Base-by-base conservation (phyloP, 1,140 invertebrate genomes). In the Mactra quadrangularis region DNA sequence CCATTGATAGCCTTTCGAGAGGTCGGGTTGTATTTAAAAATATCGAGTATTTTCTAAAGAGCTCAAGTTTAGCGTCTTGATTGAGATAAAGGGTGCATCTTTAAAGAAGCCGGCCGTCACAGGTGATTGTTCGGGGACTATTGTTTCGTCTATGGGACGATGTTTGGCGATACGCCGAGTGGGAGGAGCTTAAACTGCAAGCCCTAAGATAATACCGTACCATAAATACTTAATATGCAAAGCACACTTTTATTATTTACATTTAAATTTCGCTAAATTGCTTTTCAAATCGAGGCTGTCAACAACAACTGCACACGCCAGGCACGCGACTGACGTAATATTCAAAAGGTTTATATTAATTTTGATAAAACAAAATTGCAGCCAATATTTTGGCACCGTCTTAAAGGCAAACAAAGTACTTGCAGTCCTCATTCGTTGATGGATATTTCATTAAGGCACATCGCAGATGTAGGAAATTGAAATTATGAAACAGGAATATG, bases 381-480 rank as follows among this genome's bases (percentile, higher is more conserved):
- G 85, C 81, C 53, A 79, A 86, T 22, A 83, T 62, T 60, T 86
- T 83, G 76, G 78, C 33, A 81, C 62, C 57, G 83, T 83, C 31
- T 72, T 78, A 57, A 72, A 53, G 41, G 57, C 47, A 50, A 72
- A 60, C 53, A 60, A 52, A 66, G 52, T 55, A 19, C 0, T 41
- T 41, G 19, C 17, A 68, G 6, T 41, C 3, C 55, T 52, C 52
- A 78, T 47, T 78, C 59, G 33, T 53, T 19, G 35, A 66, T 78
- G 75, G 75, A 78, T 47, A 38, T 50, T 66, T 64, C 59, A 13
- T 33, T 9, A 13, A 22, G 22, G 57, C 22, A 66, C 47, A 50
- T 62, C 57, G 19, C 45, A 38, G 52, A 60, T 45, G 57, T 71
- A n/a, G 31, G 22, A 6, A 71, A 47, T n/a, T n/a, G n/a, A n/a